Base-by-base conservation (phyloP, 2,797 vertebrate species). In the Crenuchus spilurus region DNA sequence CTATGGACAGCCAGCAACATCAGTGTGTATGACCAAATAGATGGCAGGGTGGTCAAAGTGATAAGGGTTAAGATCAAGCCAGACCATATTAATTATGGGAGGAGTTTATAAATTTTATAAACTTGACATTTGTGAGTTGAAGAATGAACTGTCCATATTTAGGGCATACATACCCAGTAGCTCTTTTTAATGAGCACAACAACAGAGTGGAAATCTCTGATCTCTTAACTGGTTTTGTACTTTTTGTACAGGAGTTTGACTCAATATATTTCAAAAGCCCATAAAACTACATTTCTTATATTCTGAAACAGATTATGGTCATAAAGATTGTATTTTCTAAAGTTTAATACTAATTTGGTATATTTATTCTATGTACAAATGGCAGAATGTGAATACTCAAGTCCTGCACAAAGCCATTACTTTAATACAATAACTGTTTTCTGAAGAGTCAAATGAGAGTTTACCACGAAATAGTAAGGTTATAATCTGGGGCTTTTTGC, bases 141-240 rank as follows among this genome's bases (percentile, higher is more conserved):
- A 28, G 8, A n/a, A 14, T 30, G 26, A 44, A 28, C 39, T 63
- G 60, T 28, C 22, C 22, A 28, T 42, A 13, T 62, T 62, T 28
- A 42, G 30, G 31, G 33, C 37, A 44, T 28, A 10, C 30, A 42
- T n/a, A 63, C 41, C 44, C 22, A 44, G 39, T 28, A 62, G 37
- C 60, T 44, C 37, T 26, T 62, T 42, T 42, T 62, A n/a, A 42
- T 62, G 60, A 62, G 60, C 37, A 41, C 20, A 61, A 22, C 37
- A 42, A 24, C 11, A 2, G 2, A 42, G 0, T 14, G 16, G n/a
- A 58, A 58, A 58, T 49, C 24, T 30, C 30, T 33, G 24, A 5
- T 13, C 31, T 13, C 55, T 39, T n/a, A 37, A 20, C 35, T 20
- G 18, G 35, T 1, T 2, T 10, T 35, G 30, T 35, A 35, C 14